Base-by-base conservation (phyloP, 2,113 vertebrate species). In the Lampris megalopsis region DNA sequence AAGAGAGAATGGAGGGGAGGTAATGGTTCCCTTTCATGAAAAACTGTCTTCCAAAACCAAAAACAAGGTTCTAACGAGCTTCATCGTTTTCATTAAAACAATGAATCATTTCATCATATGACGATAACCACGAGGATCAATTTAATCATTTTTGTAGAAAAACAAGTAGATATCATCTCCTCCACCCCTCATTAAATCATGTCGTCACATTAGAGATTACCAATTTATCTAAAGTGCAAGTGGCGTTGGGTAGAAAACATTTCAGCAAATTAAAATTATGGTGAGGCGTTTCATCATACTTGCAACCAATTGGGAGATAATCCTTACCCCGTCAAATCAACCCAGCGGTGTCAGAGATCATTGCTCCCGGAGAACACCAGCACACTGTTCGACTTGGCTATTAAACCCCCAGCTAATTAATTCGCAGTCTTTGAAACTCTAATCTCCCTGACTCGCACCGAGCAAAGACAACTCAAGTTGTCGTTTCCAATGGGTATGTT, bases 401-500 rank as follows among this genome's bases (percentile, higher is more conserved):
- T 69, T 40, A 47, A 35, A n/a, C 36, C 36, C 52, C 63, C 24
- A 4, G 73, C 69, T 78, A 72, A 89, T 87, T 61, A 47, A 68
- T 77, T 69, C 62, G 63, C 81, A 70, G 66, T 45, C 71, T 66
- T 58, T 75, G 64, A 77, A 72, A 77, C 64, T 65, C 42, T 48
- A 58, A 68, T 71, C 38, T 57, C 50, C 71, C 66, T n/a, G n/a
- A 4, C 63, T 1, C 42, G 63, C 24, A 73, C 42, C 58, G 58
- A 56, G 61, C 40, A 73, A 68, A 68, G 37, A 79, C 41, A 58
- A 56, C n/a, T n/a, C n/a, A n/a, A n/a, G 43, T 60, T 77, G 42
- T 64, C 68, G 24, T 77, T 79, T 86, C 48, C 63, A 71, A 79
- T 74, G 35, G 67, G 37, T 61, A 38, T 60, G 42, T 75, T 80